Evolutionary conservation across 2,797 vertebrate species (phyloP).

Genomic region (Peromyscus melanophrys): DNA sequence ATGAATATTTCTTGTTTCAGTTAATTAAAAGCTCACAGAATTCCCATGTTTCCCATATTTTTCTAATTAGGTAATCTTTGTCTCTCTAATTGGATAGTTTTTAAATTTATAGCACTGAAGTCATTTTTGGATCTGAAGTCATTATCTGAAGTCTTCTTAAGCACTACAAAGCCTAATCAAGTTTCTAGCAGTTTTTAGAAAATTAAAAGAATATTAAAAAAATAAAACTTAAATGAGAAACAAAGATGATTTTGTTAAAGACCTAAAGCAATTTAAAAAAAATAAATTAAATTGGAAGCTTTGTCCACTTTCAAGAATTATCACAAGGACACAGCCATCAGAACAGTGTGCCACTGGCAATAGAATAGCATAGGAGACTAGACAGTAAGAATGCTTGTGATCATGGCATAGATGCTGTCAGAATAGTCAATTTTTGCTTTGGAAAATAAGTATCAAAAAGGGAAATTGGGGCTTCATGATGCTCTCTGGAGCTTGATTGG

Average conservation of each 20-base stretch:
- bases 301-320: background rate
- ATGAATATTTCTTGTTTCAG: background rate
- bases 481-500: background rate
- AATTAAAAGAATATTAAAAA: background rate
- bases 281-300: background rate
- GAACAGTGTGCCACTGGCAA: background rate
- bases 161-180: background rate
- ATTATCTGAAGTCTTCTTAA: conserved; percentile 47
- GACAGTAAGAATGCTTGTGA: background rate
- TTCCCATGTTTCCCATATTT: background rate
- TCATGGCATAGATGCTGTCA: background rate
- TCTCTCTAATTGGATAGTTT: conserved; percentile 16
- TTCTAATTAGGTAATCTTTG: conserved; percentile 33
- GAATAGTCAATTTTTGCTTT: background rate
- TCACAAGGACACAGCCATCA: background rate
- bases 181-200: conserved; percentile 8
- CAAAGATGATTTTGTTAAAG: background rate
- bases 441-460: background rate
- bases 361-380: background rate
- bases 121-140: background rate
- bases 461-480: background rate
- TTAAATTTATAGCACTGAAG: conserved; percentile 33
- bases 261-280: background rate
- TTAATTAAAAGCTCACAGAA: conserved; percentile 59
- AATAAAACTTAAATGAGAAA: conserved; percentile 1